phyloP scores from a whole-genome alignment of 2,113 vertebrate species.

The Tragulus kanchil region DNA sequence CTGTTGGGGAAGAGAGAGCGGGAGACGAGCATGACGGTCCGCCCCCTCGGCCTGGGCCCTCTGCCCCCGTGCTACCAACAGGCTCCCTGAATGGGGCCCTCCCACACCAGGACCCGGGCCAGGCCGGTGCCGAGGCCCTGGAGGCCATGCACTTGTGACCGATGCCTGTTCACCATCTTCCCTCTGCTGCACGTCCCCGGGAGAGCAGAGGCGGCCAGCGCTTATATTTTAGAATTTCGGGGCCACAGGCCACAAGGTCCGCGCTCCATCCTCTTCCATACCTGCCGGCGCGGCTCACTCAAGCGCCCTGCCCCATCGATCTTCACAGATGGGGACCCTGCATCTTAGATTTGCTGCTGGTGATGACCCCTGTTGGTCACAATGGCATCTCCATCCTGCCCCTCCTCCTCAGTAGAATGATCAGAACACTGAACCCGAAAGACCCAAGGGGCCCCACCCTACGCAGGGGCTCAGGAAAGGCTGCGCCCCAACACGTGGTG shows the following conservation, averaged over 20 bases:
- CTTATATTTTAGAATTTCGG: background rate
- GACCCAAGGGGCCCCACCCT: background rate
- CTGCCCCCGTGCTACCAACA: background rate
- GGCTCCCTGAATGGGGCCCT: background rate
- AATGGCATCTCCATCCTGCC: rapidly evolving
- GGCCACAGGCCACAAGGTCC: rapidly evolving
- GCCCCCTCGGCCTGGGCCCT: no score
- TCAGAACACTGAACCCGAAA: rapidly evolving
- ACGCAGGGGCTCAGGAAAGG: background rate
- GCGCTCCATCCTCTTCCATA: rapidly evolving
- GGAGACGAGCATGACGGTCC: rapidly evolving
- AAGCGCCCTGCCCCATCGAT: no score
- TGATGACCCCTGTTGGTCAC: rapidly evolving
- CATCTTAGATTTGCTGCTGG: background rate
- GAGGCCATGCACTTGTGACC: rapidly evolving
- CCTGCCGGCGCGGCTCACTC: no score
- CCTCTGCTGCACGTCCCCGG: background rate
- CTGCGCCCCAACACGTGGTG: rapidly evolving
- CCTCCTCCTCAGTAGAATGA: rapidly evolving
- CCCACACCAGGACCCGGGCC: background rate
- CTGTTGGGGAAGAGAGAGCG: rapidly evolving
- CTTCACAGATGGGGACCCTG: background rate
- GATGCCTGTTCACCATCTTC: rapidly evolving
- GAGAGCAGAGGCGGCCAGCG: background rate
- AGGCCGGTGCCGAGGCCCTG: rapidly evolving